Evolutionary conservation across 2,888 invertebrate species (phyloP), one percentile per base, ranked within the genome.

Genomic region (Pimpla rufipes): DNA sequence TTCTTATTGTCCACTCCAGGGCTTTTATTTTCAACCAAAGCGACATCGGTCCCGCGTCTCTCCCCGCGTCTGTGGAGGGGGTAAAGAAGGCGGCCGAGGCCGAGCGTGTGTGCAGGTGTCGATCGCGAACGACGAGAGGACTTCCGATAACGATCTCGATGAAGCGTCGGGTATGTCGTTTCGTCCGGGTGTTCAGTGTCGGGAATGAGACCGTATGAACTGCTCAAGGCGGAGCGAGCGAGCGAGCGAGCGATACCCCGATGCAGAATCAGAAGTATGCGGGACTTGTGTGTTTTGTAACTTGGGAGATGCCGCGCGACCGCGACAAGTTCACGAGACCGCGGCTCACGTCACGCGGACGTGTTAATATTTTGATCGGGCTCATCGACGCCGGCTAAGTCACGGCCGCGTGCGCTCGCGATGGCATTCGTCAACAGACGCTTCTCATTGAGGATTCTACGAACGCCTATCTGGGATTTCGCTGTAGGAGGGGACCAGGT

Each of bases 91-190:
- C 57, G 57, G 47, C 57, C 21, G 57, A 16, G n/a, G 23, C 52
- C 11, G 52, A 66, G 75, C 70, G 70, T 78, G 70, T 78, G 70
- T 78, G 77, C 77, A 78, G 70, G 77, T 78, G 77, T 78, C 77
- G 77, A 78, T 78, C 77, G 77, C 77, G 64, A 40, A 79, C 78
- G 78, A 79, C 64, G 71, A 71, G 71, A 52, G 64, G 70, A 76
- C 76, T 81, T 70, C 42, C 70, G 81, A 81, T 81, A 81, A 81
- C 64, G 75, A 76, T 81, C 81, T 76, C 81, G 81, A 81, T 81
- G 76, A 81, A 81, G 81, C 71, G 81, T 81, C 81, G 76, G 76
- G 81, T 70, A 81, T 81, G 75, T 81, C 70, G 75, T 70, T 76
- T 64, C 62, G 64, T 76, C 76, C 64, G 75, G 62, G 64, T 57